Evolutionary conservation across 2,797 vertebrate species (phyloP).

Genomic region (Trachops cirrhosus): DNA sequence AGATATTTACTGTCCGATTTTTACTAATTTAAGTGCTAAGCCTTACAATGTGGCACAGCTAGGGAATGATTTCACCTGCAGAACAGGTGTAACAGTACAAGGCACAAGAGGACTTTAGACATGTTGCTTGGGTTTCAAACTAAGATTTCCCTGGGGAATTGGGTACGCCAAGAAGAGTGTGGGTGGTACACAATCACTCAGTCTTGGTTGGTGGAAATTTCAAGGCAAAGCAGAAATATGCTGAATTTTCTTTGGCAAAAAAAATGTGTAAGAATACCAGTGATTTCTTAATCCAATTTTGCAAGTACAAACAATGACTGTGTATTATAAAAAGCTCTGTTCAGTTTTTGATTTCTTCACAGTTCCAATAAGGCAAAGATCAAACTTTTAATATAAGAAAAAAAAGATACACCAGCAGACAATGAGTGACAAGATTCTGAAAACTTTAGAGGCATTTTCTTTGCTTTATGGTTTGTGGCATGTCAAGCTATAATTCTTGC

Average conservation of each 20-base stretch:
- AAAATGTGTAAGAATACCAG: conserved; percentile 80
- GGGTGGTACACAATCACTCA: conserved; percentile 72
- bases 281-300: conserved; percentile 85
- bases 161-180: conserved; percentile 71
- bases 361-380: conserved; percentile 81
- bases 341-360: conserved; percentile 69
- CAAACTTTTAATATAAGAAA: conserved; percentile 70
- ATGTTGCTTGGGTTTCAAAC: conserved; percentile 39
- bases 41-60: not conserved
- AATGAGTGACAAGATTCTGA: not conserved
- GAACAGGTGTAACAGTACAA: conserved; percentile 72
- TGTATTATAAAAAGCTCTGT: conserved; percentile 77
- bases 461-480: not conserved
- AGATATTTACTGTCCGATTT: not conserved
- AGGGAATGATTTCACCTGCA: conserved; percentile 50
- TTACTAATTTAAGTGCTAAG: not conserved
- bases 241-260: conserved; percentile 82
- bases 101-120: not conserved
- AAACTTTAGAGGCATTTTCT: not conserved
- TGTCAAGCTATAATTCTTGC: not conserved
- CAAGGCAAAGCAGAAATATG: conserved; percentile 75
- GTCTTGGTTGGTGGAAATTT: conserved; percentile 80
- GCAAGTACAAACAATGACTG: conserved; percentile 82
- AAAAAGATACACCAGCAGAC: not conserved
- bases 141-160: conserved; percentile 79